These are phyloP conservation scores for Rhadinocentrus ornatus DNA, from an alignment of 2,797 vertebrate species.

Conservation along the genomic window DNA sequence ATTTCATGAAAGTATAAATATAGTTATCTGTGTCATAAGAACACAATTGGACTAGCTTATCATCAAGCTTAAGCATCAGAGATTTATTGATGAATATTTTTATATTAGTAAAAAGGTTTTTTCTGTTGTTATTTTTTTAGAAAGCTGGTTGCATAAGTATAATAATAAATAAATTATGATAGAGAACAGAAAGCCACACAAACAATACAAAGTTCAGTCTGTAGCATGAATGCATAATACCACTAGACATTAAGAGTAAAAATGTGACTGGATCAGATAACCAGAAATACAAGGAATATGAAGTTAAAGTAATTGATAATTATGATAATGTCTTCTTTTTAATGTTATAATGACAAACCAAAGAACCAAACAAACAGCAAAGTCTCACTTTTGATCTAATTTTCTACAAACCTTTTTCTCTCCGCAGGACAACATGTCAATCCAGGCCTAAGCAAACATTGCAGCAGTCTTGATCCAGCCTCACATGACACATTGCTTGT, in stretches of 20 bases:
- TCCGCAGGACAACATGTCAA: slow-evolving; percentile 17
- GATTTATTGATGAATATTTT: background rate
- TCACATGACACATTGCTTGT: slow-evolving; percentile 50
- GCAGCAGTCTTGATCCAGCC: slow-evolving; percentile 29
- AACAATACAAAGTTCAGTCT: background rate
- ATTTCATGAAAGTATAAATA: background rate
- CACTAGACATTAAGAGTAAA: too few relatives aligned
- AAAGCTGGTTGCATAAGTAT: background rate
- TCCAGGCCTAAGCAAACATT: slow-evolving; percentile 32
- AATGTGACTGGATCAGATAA: background rate
- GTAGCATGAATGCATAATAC: background rate
- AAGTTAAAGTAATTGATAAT: background rate
- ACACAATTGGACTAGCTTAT: background rate
- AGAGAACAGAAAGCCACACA: background rate
- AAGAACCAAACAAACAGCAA: background rate
- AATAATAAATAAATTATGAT: background rate
- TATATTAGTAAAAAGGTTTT: background rate
- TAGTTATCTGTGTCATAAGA: background rate
- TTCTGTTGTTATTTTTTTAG: background rate
- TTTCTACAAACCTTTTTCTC: background rate
- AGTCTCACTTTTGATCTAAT: background rate
- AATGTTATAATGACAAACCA: background rate
- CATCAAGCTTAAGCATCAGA: background rate
- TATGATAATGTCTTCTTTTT: background rate
- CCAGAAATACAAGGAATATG: background rate